Base-by-base conservation (phyloP, 2,888 invertebrate genomes). In the Xestia xanthographa region DNA sequence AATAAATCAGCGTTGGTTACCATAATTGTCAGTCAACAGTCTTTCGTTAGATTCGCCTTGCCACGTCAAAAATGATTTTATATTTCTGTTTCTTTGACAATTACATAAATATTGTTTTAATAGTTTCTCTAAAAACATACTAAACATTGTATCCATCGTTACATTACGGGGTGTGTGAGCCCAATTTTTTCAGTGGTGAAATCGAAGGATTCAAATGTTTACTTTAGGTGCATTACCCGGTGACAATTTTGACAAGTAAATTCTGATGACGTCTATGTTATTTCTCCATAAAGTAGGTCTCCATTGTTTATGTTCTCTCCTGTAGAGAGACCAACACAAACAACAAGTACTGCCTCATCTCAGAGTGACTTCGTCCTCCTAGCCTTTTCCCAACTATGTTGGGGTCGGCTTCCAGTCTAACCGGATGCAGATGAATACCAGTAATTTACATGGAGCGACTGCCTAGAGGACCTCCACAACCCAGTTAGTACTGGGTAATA, bases 261-360 rank as follows among this genome's bases (percentile, higher is more conserved):
- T 56, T 26, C 4, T n/a, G n/a, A 53, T n/a, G n/a, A n/a, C n/a
- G 11, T 2, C 2, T 2, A 53, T n/a, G 12, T n/a, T n/a, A n/a
- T 12, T 53, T 58, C 17, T 26, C 3, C 26, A 58, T 29, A 8
- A 29, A 17, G 29, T 14, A 58, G 17, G 3, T 29, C 2, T 17
- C 26, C 8, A 26, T 29, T 17, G 56, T 56, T 56, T 58, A 58
- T 29, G 2, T 14, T 58, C 17, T 29, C 8, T 43, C 58, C 29
- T 22, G 11, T 22, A 29, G 5, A n/a, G 17, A n/a, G 41, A 77
- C n/a, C 20, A 77, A 48, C 38, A 56, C 26, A 77, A 53, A 66
- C 20, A 12, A 9, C 17, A 17, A 17, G 9, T 14, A 22, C 14
- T n/a, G 1, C 17, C 14, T 14, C 41, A 43, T 66, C 41, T n/a